Evolutionary conservation across 37 sponge, comb jelly and placozoan genomes (phyloP).

Genomic region (Axinella damicornis): DNA sequence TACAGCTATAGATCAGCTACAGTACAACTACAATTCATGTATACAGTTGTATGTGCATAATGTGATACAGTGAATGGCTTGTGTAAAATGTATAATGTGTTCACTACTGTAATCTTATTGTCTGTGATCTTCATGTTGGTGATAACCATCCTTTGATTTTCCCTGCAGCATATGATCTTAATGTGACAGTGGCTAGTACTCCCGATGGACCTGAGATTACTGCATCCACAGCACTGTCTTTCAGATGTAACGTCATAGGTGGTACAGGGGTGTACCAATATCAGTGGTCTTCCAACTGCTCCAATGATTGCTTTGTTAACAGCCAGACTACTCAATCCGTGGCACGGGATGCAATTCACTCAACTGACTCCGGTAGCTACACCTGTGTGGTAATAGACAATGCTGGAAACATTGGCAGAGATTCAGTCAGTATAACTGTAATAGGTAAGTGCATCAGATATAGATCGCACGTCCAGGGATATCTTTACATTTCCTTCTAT

Average conservation of each 20-base stretch:
- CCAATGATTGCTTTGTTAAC: constrained; percentile 7
- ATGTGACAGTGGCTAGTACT: neutral
- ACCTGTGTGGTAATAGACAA: constrained; percentile 15
- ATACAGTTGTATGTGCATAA: too few relatives aligned
- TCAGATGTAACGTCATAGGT: constrained; percentile 2
- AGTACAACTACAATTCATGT: too few relatives aligned
- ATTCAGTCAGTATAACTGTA: neutral
- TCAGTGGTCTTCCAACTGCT: constrained; percentile 24
- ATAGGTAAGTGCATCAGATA: constrained; percentile 7
- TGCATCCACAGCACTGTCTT: constrained; percentile 5
- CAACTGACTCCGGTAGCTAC: constrained; percentile 15
- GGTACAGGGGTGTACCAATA: constrained; percentile 28
- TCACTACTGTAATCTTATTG: too few relatives aligned
- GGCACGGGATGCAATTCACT: constrained; percentile 12
- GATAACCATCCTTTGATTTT: too few relatives aligned
- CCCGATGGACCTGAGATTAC: constrained; percentile 7
- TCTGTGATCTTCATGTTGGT: too few relatives aligned
- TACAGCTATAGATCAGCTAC: too few relatives aligned
- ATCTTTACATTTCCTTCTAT: too few relatives aligned
- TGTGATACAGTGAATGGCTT: too few relatives aligned
- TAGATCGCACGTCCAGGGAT: too few relatives aligned
- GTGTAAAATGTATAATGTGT: too few relatives aligned
- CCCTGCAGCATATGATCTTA: constrained; percentile 1
- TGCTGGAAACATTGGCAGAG: constrained; percentile 27
- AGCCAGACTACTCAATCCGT: neutral